Conservation (phyloP, 2,797 vertebrate species). For the Cryptoblepharus egeriae region DNA sequence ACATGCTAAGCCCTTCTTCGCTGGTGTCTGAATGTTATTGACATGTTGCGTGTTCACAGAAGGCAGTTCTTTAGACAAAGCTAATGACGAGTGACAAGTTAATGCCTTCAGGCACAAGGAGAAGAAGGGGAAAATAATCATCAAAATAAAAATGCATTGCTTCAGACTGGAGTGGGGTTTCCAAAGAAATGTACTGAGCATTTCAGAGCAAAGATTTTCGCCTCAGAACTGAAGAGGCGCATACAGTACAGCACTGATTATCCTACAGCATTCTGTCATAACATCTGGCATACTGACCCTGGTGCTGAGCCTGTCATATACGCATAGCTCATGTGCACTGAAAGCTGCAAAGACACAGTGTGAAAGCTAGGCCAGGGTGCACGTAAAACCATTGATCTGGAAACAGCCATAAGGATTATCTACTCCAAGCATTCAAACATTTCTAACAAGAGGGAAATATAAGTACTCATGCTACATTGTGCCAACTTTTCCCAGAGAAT, state of each 20-base stretch:
- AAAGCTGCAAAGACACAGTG: neutral
- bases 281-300: neutral
- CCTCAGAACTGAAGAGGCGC: neutral
- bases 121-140: slow-evolving; percentile 9
- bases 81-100: slow-evolving; percentile 70
- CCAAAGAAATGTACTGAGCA: slow-evolving; percentile 28
- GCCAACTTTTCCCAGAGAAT: neutral
- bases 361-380: neutral
- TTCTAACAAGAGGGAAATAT: neutral
- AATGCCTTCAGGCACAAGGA: slow-evolving; percentile 58
- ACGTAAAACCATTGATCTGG: slow-evolving; percentile 1
- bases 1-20: slow-evolving; percentile 51
- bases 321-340: neutral
- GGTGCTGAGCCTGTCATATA: neutral
- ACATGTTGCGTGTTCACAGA: slow-evolving; percentile 56
- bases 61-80: slow-evolving; percentile 60
- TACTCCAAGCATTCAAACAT: slow-evolving; percentile 12
- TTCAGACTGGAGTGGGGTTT: slow-evolving; percentile 6
- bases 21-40: slow-evolving; percentile 59
- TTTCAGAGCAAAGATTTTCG: neutral
- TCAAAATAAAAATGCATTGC: slow-evolving; percentile 28
- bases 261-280: neutral
- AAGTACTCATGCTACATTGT: neutral
- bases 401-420: neutral
- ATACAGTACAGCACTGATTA: neutral